Evolutionary conservation across 2,888 invertebrate genomes (phyloP).

Genomic region (Hyposoter didymator): DNA sequence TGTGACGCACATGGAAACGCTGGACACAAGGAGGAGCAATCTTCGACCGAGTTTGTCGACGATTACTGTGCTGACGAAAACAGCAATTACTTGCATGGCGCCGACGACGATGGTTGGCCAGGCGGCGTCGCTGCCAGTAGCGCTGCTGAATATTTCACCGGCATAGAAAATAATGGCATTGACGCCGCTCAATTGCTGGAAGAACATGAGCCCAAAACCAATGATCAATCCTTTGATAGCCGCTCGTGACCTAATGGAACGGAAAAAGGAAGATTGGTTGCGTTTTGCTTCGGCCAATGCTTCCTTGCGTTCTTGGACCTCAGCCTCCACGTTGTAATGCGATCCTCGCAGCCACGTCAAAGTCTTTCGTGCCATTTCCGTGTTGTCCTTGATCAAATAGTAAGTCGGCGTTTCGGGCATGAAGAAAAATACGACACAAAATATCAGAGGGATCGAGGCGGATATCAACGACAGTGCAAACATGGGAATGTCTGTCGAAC

Average conservation of each 20-base stretch:
- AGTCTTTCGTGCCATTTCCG: slow-evolving; percentile 89
- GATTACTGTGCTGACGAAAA: slow-evolving; percentile 88
- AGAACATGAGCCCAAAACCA: slow-evolving; percentile 93
- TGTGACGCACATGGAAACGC: slow-evolving; percentile 89
- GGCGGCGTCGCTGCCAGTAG: slow-evolving; percentile 86
- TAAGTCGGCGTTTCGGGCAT: slow-evolving; percentile 95
- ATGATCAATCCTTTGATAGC: slow-evolving; percentile 90
- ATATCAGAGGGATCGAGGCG: slow-evolving; percentile 89
- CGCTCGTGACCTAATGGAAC: slow-evolving; percentile 87
- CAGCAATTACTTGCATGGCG: slow-evolving; percentile 45
- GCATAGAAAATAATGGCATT: slow-evolving; percentile 94
- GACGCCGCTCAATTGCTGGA: slow-evolving; percentile 94
- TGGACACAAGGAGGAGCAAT: slow-evolving; percentile 90
- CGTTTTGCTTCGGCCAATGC: slow-evolving; percentile 85
- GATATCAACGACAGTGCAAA: slow-evolving; percentile 88
- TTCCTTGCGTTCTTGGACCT: slow-evolving; percentile 87
- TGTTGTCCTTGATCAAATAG: slow-evolving; percentile 87
- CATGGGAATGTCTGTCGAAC: slow-evolving; percentile 85
- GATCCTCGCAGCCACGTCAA: slow-evolving; percentile 90
- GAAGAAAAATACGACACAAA: slow-evolving; percentile 90
- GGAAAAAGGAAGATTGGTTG: slow-evolving; percentile 86
- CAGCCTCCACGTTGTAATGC: slow-evolving; percentile 88
- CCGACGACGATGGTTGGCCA: slow-evolving; percentile 61
- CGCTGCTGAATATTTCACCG: slow-evolving; percentile 88
- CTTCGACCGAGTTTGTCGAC: slow-evolving; percentile 94